Conservation (phyloP, 1,140 invertebrate genomes). For the Hormaphis cornu region DNA sequence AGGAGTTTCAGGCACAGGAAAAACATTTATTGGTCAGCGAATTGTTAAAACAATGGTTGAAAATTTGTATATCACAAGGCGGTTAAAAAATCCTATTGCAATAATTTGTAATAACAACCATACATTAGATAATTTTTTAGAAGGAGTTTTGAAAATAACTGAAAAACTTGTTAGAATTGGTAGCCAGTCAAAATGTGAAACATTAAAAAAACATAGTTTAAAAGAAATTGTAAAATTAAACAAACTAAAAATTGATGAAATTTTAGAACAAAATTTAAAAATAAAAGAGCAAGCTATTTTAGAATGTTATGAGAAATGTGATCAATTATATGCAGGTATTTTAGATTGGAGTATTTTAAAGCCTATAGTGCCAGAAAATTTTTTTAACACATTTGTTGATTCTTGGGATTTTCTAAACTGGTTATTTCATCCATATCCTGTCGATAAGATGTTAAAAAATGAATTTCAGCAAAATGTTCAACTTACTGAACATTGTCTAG, state of each 20-base stretch:
- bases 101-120: constrained; percentile 81
- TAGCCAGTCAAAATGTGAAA: constrained; percentile 52
- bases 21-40: constrained; percentile 62
- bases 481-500: not conserved
- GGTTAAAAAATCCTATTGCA: constrained; percentile 50
- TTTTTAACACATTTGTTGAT: not conserved
- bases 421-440: constrained; percentile 22
- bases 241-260: not conserved
- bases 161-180: constrained; percentile 61
- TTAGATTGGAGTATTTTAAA: constrained; percentile 21
- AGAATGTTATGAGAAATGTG: constrained; percentile 8
- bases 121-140: constrained; percentile 79
- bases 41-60: constrained; percentile 51
- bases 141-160: constrained; percentile 52
- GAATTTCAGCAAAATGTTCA: not conserved
- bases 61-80: not conserved
- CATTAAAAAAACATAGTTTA: constrained; percentile 28
- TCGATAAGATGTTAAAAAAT: constrained; percentile 4
- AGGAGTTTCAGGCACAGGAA: constrained; percentile 67
- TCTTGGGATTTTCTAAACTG: constrained; percentile 25
- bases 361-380: not conserved
- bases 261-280: constrained; percentile 7
- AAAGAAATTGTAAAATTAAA: constrained; percentile 18
- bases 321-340: constrained; percentile 7
- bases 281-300: constrained; percentile 8